phyloP scores from a whole-genome alignment of 2,888 invertebrate species.

The Rotaria magnacalcarata region DNA sequence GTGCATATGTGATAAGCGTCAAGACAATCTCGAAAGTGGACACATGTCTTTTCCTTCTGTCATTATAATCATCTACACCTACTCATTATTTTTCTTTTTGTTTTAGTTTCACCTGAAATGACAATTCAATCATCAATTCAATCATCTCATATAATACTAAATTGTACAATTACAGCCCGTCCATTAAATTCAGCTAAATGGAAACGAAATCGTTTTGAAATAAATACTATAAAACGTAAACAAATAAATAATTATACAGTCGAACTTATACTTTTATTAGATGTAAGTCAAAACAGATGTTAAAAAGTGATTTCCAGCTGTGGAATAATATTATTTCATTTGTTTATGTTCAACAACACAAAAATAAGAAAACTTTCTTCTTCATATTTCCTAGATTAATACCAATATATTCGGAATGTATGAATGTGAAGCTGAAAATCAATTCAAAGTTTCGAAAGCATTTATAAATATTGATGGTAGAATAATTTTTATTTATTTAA shows the following conservation, averaged over 20 bases:
- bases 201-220: constrained; percentile 28
- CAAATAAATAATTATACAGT: constrained; percentile 26
- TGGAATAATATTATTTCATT: background rate
- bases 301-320: constrained; percentile 21
- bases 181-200: constrained; percentile 27
- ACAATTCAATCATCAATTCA: background rate
- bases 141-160: background rate
- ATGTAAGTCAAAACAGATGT: constrained; percentile 1
- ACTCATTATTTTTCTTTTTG: background rate
- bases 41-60: background rate
- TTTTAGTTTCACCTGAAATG: constrained; percentile 33
- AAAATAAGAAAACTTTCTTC: background rate
- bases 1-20: background rate
- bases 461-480: constrained; percentile 17
- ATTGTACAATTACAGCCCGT: constrained; percentile 14
- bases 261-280: constrained; percentile 7
- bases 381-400: background rate
- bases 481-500: background rate
- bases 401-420: background rate
- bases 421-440: constrained; percentile 37
- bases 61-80: background rate
- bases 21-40: constrained; percentile 8
- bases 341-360: background rate
- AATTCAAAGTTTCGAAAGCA: background rate
- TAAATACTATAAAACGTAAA: constrained; percentile 13